phyloP scores from a whole-genome alignment of 2,888 invertebrate genomes.

The Patella caerulea region DNA sequence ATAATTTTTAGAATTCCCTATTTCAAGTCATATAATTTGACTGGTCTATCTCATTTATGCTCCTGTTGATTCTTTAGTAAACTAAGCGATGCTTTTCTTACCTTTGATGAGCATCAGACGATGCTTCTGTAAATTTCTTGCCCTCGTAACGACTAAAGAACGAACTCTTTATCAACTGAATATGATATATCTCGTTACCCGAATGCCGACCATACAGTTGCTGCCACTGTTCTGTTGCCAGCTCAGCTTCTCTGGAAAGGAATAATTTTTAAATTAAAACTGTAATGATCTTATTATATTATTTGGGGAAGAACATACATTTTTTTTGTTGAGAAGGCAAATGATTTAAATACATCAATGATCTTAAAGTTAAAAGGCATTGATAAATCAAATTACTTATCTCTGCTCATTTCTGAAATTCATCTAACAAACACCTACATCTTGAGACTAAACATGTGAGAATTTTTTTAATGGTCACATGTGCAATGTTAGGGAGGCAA shows the following conservation, averaged over 20 bases:
- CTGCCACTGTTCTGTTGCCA: constrained; percentile 97
- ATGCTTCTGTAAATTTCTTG: constrained; percentile 98
- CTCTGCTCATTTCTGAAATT: too few relatives aligned
- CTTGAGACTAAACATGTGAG: too few relatives aligned
- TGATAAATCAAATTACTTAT: too few relatives aligned
- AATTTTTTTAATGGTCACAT: too few relatives aligned
- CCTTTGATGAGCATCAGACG: constrained; percentile 98
- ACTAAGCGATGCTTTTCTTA: constrained; percentile 70
- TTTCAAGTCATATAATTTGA: background rate
- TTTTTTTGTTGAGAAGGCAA: too few relatives aligned
- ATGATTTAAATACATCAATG: too few relatives aligned
- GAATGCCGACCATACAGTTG: constrained; percentile 97
- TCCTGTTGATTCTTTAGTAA: background rate
- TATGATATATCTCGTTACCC: constrained; percentile 99
- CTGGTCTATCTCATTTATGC: background rate
- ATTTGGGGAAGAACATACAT: too few relatives aligned
- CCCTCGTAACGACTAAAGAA: constrained; percentile 99
- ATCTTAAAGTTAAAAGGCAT: too few relatives aligned
- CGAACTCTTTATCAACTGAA: constrained; percentile 91
- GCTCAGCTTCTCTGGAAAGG: constrained; percentile 86
- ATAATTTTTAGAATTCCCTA: background rate
- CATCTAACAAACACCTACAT: too few relatives aligned
- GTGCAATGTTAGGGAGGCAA: too few relatives aligned
- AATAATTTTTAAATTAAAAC: too few relatives aligned
- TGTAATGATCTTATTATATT: too few relatives aligned